Percentiles rank a stretch among this genome's conserved stretches.
These are phyloP conservation scores for Sinosuthora webbiana DNA, from an alignment of 2,113 vertebrate genomes.

Conservation along the genomic window DNA sequence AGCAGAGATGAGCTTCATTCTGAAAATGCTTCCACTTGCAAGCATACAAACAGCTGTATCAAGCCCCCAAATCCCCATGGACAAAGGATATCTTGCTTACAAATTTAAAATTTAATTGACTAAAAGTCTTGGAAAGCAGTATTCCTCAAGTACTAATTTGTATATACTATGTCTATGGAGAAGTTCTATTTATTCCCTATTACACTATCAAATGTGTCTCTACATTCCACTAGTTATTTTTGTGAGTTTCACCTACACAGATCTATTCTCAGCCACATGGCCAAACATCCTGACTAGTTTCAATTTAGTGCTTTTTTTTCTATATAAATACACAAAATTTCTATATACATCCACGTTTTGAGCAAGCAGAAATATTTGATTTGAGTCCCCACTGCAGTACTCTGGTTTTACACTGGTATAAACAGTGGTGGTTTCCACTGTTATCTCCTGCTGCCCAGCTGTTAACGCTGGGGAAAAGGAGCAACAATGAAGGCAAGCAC, in stretches of 20 bases:
- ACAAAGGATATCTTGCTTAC: background rate
- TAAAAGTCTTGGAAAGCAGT: background rate
- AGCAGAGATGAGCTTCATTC: background rate
- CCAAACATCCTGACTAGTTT: slow-evolving; percentile 25
- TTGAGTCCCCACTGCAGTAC: slow-evolving; percentile 4
- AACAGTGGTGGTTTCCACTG: slow-evolving; percentile 16
- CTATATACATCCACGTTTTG: background rate
- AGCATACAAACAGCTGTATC: background rate
- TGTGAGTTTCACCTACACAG: background rate
- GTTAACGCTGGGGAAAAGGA: background rate
- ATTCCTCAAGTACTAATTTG: background rate
- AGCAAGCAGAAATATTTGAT: slow-evolving; percentile 40
- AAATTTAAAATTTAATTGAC: background rate
- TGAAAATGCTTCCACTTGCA: background rate
- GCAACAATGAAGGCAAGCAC: slow-evolving; percentile 19
- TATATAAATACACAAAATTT: slow-evolving; percentile 14
- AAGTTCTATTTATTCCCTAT: background rate
- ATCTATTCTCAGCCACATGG: slow-evolving; percentile 8
- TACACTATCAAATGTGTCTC: background rate
- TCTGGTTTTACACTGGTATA: slow-evolving; percentile 22
- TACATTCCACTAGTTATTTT: background rate
- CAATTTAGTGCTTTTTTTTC: background rate
- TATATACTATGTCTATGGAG: background rate
- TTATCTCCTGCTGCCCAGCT: slow-evolving; percentile 30
- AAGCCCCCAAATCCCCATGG: background rate